phyloP scores from a whole-genome alignment of 2,113 vertebrate species.

The Noctilio leporinus region DNA sequence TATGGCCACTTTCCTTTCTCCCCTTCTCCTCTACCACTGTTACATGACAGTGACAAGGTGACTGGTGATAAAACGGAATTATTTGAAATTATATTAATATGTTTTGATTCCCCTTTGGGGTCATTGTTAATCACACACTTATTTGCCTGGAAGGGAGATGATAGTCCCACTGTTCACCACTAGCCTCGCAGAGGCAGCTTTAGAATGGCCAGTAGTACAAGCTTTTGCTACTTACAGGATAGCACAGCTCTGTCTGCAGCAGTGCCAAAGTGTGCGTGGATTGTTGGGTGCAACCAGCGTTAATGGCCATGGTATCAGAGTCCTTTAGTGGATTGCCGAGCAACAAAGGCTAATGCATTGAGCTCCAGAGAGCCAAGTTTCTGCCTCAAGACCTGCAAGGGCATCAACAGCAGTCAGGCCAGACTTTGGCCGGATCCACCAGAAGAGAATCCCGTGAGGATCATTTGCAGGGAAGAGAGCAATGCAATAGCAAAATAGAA shows the following conservation, averaged over 20 bases:
- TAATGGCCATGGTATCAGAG: neutral
- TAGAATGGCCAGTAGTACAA: neutral
- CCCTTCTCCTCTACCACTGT: neutral
- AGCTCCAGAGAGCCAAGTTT: neutral
- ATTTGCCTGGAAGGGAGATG: neutral
- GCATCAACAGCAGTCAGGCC: neutral
- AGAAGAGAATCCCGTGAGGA: neutral
- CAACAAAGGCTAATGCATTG: neutral
- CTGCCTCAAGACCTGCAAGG: neutral
- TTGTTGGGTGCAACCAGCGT: neutral
- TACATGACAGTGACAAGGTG: neutral
- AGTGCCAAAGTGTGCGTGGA: neutral
- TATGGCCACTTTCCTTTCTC: neutral
- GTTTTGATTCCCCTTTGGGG: neutral
- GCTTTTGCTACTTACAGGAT: neutral
- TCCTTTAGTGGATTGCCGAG: neutral
- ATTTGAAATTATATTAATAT: neutral
- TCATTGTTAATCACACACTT: neutral
- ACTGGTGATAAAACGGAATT: neutral
- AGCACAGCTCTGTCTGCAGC: neutral
- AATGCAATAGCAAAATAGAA: neutral
- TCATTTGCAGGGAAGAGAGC: neutral
- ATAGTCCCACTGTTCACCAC: neutral
- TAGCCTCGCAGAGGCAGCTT: neutral
- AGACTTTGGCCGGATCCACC: neutral